A percentile compares a stretch with the other conserved stretches of the same genome.
Evolutionary conservation across 2,797 vertebrate species (phyloP).

Genomic region (Molossus molossus): DNA sequence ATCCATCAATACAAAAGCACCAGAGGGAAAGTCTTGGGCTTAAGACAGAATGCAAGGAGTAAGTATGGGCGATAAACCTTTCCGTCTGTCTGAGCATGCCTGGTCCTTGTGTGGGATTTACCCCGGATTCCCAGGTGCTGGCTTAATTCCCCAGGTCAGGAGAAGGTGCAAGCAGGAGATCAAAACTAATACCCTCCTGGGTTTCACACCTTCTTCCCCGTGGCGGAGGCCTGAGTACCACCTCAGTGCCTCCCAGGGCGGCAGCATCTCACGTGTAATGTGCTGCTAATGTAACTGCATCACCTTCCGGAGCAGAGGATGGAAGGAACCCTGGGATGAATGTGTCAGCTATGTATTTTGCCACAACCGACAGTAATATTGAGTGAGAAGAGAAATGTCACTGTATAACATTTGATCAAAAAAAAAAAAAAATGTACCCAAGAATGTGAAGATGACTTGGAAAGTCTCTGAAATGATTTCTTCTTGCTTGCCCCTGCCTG

Average conservation of each 20-base stretch:
- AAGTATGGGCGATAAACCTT: neutral
- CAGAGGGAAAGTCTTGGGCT: neutral
- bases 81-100: neutral
- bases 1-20: neutral
- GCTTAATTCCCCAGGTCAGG: constrained; percentile 37
- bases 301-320: neutral
- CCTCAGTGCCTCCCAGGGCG: neutral
- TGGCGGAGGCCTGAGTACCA: neutral
- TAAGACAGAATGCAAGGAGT: neutral
- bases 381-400: constrained; percentile 60
- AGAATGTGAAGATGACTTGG: constrained; percentile 65
- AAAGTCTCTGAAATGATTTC: constrained; percentile 72
- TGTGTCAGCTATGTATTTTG: constrained; percentile 20
- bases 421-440: neutral
- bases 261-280: neutral
- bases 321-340: neutral
- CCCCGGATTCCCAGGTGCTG: constrained; percentile 10
- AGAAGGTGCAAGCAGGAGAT: constrained; percentile 17
- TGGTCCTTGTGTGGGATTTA: neutral
- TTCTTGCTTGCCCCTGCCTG: constrained; percentile 74
- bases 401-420: constrained; percentile 50
- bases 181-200: neutral
- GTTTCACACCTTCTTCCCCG: rapidly evolving
- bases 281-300: neutral
- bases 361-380: constrained; percentile 33